These are phyloP conservation scores for Danionella cerebrum DNA, from an alignment of 2,113 vertebrate genomes.

Conservation along the genomic window DNA sequence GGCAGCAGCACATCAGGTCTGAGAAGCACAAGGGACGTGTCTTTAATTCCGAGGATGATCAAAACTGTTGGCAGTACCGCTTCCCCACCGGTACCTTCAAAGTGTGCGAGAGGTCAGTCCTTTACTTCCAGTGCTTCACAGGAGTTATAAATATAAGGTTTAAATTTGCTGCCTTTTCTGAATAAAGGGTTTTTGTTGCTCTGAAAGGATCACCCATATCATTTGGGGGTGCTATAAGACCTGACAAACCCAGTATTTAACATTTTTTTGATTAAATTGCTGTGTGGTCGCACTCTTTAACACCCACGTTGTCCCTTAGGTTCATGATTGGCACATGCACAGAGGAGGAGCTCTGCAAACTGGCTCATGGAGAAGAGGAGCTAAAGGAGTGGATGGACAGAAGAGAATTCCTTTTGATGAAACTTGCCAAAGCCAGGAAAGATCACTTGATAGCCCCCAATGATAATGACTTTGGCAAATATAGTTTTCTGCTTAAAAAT, in stretches of 20 bases:
- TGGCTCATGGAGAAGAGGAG: conserved; percentile 88
- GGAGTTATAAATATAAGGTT: no score
- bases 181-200: no score
- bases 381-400: conserved; percentile 90
- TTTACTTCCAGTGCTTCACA: no score
- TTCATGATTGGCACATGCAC: conserved; percentile 78
- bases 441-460: conserved; percentile 96
- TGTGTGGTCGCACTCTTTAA: no score
- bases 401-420: conserved; percentile 88
- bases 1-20: conserved; percentile 96
- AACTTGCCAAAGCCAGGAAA: conserved; percentile 92
- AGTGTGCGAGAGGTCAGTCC: conserved; percentile 94
- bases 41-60: conserved; percentile 93
- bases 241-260: no score
- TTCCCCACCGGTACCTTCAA: conserved; percentile 90
- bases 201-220: no score
- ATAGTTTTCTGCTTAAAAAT: conserved; percentile 99
- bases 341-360: conserved; percentile 81
- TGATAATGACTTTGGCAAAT: conserved; percentile 99
- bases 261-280: no score
- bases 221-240: no score
- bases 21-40: conserved; percentile 97
- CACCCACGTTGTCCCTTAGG: conserved; percentile 54
- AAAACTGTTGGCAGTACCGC: conserved; percentile 96
- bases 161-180: no score